These are phyloP conservation scores for Rallus limicola DNA, from an alignment of 2,113 vertebrate species.

Conservation along the genomic window DNA sequence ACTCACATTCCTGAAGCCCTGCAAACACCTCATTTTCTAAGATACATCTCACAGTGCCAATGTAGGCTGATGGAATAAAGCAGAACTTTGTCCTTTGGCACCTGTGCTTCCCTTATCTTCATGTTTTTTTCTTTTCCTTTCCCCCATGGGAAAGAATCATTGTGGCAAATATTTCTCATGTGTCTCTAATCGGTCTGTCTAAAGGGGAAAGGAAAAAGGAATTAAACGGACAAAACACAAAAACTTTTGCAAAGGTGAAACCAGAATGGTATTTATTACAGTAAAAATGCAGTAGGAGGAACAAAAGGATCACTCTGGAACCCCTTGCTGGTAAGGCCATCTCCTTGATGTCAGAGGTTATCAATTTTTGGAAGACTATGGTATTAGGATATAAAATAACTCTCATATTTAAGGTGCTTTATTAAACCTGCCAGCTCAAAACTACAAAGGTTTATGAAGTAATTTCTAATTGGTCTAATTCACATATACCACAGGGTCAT, in stretches of 20 bases:
- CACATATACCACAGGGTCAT: neutral
- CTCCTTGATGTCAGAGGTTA: neutral
- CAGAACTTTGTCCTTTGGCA: neutral
- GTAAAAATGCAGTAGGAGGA: neutral
- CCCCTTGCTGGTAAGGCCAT: neutral
- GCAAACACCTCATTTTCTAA: neutral
- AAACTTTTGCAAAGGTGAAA: neutral
- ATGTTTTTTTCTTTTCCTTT: neutral
- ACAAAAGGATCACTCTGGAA: neutral
- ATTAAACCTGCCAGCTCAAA: neutral
- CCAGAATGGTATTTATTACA: neutral
- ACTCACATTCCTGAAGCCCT: neutral
- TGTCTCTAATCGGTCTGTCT: neutral
- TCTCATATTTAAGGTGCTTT: neutral
- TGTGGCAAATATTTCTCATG: neutral
- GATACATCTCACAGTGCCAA: neutral
- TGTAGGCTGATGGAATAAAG: neutral
- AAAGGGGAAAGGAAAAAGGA: neutral
- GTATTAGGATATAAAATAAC: neutral
- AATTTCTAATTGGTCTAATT: neutral
- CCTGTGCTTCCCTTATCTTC: neutral
- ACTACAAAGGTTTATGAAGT: neutral
- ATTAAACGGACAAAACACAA: neutral
- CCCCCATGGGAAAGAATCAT: neutral
- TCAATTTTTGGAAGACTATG: neutral